A percentile compares a stretch with the other conserved stretches of the same genome.
These are phyloP conservation scores for Talpa occidentalis DNA, from an alignment of 2,113 vertebrate genomes.

Conservation along the genomic window DNA sequence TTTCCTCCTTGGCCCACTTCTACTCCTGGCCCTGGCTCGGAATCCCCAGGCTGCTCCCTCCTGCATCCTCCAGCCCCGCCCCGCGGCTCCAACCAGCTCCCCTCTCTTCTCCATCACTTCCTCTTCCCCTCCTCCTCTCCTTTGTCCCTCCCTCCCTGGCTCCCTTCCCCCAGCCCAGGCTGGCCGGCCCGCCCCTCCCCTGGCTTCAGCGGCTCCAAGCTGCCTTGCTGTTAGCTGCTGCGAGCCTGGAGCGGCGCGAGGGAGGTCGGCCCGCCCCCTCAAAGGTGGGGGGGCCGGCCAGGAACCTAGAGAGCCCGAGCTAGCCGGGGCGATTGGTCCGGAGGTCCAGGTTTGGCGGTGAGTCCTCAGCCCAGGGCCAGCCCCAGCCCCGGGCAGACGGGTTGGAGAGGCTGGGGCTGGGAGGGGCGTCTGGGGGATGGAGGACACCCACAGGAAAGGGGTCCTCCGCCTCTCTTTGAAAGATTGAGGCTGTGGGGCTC, in stretches of 20 bases:
- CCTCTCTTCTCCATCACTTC: conserved; percentile 79
- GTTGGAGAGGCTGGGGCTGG: neutral
- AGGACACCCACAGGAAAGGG: neutral
- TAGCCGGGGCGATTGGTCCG: neutral
- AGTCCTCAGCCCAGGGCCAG: conserved; percentile 47
- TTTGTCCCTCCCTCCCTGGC: conserved; percentile 80
- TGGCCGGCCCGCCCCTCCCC: conserved; percentile 72
- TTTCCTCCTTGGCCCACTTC: neutral
- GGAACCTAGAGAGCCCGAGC: conserved; percentile 36
- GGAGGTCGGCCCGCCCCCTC: conserved; percentile 72
- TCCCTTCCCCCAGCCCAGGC: conserved; percentile 70
- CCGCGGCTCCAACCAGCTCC: conserved; percentile 55
- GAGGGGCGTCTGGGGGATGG: conserved; percentile 1
- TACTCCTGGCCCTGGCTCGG: neutral
- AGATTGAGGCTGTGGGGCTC: neutral
- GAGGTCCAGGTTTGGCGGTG: conserved; percentile 64
- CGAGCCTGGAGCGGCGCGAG: conserved; percentile 25
- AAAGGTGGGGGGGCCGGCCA: conserved; percentile 49
- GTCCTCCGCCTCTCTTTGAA: neutral
- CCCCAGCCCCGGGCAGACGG: neutral
- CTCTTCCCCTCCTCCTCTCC: conserved; percentile 80
- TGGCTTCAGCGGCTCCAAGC: conserved; percentile 63
- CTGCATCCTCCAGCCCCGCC: conserved; percentile 33
- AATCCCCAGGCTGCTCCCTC: neutral
- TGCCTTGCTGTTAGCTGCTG: conserved; percentile 15